A percentile compares a stretch with the other conserved stretches of the same genome.
These are phyloP conservation scores for Mesorhabditis spiculigera DNA, from an alignment of 2,888 invertebrate genomes.

Conservation along the genomic window DNA sequence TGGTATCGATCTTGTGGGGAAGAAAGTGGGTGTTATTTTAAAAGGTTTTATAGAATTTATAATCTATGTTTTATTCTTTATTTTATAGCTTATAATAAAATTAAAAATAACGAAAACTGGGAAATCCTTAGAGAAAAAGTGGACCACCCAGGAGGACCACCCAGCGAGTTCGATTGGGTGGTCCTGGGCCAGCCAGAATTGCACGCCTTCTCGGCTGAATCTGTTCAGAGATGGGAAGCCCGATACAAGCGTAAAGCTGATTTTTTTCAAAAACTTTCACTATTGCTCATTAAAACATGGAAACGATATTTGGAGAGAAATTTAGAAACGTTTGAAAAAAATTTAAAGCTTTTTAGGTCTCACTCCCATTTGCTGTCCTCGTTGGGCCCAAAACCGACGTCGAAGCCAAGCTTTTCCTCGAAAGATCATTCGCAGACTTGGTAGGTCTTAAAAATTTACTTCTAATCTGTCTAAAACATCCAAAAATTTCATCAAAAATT, in stretches of 20 bases:
- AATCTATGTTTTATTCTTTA: background rate
- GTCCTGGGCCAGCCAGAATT: too few species aligned
- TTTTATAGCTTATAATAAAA: background rate
- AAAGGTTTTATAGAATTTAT: constrained; percentile 19
- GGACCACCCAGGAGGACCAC: background rate
- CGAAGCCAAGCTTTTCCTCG: constrained; percentile 55
- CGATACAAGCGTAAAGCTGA: too few species aligned
- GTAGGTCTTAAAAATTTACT: constrained; percentile 17
- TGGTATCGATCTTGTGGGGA: constrained; percentile 51
- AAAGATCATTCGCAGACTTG: constrained; percentile 52
- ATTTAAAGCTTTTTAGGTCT: constrained; percentile 36
- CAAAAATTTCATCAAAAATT: constrained; percentile 1
- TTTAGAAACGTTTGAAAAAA: background rate
- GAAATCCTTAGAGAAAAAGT: background rate
- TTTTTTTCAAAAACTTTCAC: too few species aligned
- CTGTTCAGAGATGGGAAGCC: too few species aligned
- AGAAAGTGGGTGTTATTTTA: constrained; percentile 26
- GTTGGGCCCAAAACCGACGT: constrained; percentile 57
- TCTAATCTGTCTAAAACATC: background rate
- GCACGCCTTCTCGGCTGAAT: too few species aligned
- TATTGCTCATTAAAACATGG: background rate
- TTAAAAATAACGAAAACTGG: background rate
- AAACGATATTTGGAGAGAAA: background rate
- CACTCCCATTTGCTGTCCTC: constrained; percentile 55
- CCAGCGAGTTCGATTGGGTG: too few species aligned